A percentile compares a stretch with the other conserved stretches of the same genome.
These are phyloP conservation scores for Recurvirostra avosetta DNA, from an alignment of 2,113 vertebrate genomes.

Conservation along the genomic window DNA sequence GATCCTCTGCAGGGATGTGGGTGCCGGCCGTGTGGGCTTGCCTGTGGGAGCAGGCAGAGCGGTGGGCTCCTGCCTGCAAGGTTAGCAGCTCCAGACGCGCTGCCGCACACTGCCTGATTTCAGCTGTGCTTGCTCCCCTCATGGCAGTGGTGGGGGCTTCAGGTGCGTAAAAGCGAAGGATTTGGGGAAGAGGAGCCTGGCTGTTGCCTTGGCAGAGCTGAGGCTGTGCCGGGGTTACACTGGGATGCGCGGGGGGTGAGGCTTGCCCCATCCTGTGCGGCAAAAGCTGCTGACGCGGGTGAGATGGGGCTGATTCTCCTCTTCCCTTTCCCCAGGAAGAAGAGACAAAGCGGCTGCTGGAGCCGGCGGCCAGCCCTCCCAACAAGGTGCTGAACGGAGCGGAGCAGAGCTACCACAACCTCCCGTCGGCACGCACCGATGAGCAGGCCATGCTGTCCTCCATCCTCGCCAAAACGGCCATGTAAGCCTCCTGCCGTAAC, in stretches of 20 bases:
- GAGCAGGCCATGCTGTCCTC: conserved; percentile 93
- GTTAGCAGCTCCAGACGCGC: not conserved
- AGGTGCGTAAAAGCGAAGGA: not conserved
- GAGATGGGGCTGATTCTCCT: not conserved
- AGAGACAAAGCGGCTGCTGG: conserved; percentile 84
- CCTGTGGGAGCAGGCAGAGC: no score
- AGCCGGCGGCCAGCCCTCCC: conserved; percentile 81
- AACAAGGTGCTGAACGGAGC: conserved; percentile 87
- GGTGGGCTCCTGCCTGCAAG: no score
- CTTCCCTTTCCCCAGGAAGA: conserved; percentile 62
- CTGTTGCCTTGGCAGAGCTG: not conserved
- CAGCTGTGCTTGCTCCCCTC: not conserved
- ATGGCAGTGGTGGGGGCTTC: not conserved
- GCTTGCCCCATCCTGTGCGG: accelerated
- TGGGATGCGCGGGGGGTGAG: not conserved
- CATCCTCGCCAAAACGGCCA: conserved; percentile 91
- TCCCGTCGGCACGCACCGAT: conserved; percentile 85
- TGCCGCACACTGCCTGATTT: not conserved
- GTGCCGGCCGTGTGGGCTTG: not conserved
- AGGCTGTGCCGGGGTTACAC: not conserved
- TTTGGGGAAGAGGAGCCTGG: not conserved
- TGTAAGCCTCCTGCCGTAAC: conserved; percentile 68
- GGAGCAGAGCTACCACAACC: conserved; percentile 79
- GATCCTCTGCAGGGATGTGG: not conserved
- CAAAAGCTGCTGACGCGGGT: not conserved